Percentiles rank a stretch among this genome's conserved stretches.
These are phyloP conservation scores for Hirtodrosophila duncani DNA, from an alignment of 2,888 invertebrate species.

Conservation along the genomic window DNA sequence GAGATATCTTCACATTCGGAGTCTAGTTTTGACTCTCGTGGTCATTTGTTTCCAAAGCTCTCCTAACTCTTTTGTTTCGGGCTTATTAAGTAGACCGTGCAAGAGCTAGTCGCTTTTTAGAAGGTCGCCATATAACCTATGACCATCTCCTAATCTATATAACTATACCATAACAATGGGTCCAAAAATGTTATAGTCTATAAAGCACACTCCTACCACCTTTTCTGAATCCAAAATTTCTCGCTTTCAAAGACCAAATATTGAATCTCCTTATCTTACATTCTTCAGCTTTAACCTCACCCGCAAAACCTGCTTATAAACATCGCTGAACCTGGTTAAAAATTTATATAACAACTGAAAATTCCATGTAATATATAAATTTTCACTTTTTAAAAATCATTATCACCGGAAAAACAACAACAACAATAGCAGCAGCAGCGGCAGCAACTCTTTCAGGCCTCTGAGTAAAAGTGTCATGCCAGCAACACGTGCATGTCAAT, in stretches of 20 bases:
- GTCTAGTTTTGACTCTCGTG: too few relatives aligned
- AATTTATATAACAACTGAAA: constrained; percentile 30
- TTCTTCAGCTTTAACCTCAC: not conserved
- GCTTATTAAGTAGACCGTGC: too few relatives aligned
- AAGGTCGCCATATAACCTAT: too few relatives aligned
- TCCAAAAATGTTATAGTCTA: too few relatives aligned
- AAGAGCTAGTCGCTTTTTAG: too few relatives aligned
- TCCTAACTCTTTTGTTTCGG: too few relatives aligned
- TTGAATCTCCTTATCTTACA: not conserved
- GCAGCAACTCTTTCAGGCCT: not conserved
- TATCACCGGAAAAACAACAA: not conserved
- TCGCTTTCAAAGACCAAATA: constrained; percentile 3
- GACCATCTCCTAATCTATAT: too few relatives aligned
- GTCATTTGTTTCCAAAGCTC: too few relatives aligned
- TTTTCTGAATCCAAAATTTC: not conserved
- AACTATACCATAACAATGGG: too few relatives aligned
- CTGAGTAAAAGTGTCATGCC: constrained; percentile 55
- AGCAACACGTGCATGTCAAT: constrained; percentile 59
- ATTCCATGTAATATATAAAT: constrained; percentile 34
- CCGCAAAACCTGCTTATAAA: constrained; percentile 2
- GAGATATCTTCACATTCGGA: too few relatives aligned
- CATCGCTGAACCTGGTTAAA: too few relatives aligned
- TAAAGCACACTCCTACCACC: not conserved
- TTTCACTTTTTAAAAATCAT: constrained; percentile 18
- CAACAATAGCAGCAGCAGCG: not conserved